These are phyloP conservation scores for Manis pentadactyla DNA, from an alignment of 2,797 vertebrate species.

Conservation along the genomic window DNA sequence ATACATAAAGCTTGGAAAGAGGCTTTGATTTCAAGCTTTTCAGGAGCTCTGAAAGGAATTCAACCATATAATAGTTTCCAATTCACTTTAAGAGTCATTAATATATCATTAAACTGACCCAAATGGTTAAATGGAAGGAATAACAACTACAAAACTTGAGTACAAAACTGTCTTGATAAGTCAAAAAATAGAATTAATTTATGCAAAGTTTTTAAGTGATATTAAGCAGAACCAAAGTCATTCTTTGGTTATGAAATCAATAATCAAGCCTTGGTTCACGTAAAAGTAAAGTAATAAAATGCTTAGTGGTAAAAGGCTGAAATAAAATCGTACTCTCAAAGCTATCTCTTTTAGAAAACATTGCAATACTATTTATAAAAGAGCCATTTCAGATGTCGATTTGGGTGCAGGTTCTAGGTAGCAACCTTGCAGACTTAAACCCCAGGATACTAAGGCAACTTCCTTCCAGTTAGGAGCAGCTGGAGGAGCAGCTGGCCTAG, in stretches of 20 bases:
- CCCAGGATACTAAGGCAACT: slow-evolving; percentile 5
- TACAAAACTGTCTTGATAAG: slow-evolving; percentile 47
- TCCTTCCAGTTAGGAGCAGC: slow-evolving; percentile 19
- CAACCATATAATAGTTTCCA: background rate
- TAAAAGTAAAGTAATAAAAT: slow-evolving; percentile 23
- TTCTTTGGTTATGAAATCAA: slow-evolving; percentile 43
- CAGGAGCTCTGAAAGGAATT: background rate
- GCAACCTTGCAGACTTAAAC: slow-evolving; percentile 43
- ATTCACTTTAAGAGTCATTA: slow-evolving; percentile 31
- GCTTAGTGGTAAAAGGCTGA: background rate
- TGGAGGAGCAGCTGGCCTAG: slow-evolving; percentile 61
- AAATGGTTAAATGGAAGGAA: slow-evolving; percentile 1
- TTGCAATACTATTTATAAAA: background rate
- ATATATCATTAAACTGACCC: background rate
- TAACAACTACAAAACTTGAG: background rate
- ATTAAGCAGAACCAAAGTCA: background rate
- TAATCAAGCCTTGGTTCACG: background rate
- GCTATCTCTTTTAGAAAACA: slow-evolving; percentile 15
- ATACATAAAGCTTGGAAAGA: slow-evolving; percentile 22
- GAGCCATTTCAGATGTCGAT: background rate
- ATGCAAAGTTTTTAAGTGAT: background rate
- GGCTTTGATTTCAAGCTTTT: slow-evolving; percentile 32
- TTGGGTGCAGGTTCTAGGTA: background rate
- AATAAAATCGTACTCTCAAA: background rate
- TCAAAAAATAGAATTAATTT: slow-evolving; percentile 26